Percentiles rank a stretch among this genome's conserved stretches.
Evolutionary conservation across 2,888 invertebrate genomes (phyloP).

Genomic region (Plagodis pulveraria): DNA sequence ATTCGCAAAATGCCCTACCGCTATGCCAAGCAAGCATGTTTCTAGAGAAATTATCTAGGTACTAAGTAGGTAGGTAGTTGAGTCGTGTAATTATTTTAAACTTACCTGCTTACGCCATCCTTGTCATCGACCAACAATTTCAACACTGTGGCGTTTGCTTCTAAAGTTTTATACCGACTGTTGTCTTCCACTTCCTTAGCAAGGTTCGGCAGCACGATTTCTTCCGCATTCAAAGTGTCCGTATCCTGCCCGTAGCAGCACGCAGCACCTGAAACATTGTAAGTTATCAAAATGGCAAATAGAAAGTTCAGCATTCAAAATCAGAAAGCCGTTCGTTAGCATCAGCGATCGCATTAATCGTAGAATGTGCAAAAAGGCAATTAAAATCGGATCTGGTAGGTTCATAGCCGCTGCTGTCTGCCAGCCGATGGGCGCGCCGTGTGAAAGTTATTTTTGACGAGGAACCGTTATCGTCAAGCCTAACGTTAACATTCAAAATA

Average conservation of each 20-base stretch:
- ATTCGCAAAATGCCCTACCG: too few species aligned
- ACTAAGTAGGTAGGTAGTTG: too few species aligned
- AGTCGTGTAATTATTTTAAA: background rate
- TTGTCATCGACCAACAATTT: conserved; percentile 76
- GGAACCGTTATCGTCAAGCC: conserved; percentile 50
- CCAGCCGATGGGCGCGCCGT: conserved; percentile 12
- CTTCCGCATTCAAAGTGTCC: conserved; percentile 45
- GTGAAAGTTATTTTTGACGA: conserved; percentile 49
- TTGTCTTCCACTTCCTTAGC: conserved; percentile 76
- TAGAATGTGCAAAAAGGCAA: conserved; percentile 29
- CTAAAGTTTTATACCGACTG: conserved; percentile 78
- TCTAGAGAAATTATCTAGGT: too few species aligned
- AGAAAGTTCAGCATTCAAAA: conserved; percentile 21
- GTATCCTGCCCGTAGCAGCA: conserved; percentile 48
- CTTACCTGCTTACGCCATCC: conserved; percentile 76
- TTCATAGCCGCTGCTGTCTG: background rate
- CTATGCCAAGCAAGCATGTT: too few species aligned
- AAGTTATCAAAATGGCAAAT: conserved; percentile 8
- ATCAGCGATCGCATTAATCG: conserved; percentile 23
- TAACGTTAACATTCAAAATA: conserved; percentile 46
- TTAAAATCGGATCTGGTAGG: conserved; percentile 23
- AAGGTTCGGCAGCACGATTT: conserved; percentile 61
- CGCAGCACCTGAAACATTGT: conserved; percentile 54
- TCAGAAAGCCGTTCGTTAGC: conserved; percentile 15
- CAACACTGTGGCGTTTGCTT: conserved; percentile 76